Base-by-base conservation (phyloP, 1,140 invertebrate species). In the Cydia amplana region DNA sequence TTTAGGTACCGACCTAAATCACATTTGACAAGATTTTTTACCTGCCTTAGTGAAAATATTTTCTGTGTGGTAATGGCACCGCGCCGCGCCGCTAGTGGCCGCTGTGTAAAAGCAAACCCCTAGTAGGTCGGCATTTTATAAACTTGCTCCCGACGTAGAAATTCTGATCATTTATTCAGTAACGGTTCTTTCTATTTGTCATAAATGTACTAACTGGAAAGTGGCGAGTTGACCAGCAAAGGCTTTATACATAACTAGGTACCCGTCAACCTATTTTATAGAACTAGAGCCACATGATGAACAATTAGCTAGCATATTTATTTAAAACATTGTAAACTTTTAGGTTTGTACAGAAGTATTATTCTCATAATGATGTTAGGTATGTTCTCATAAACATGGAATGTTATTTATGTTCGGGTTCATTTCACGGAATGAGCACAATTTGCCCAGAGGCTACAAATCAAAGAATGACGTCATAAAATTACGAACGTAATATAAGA, bases 391-490 rank as follows among this genome's bases (percentile, higher is more conserved):
- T 60, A 60, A 60, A 23, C 18, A 23, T 51, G 49, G 49, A 51
- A 51, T 51, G 49, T 51, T 51, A 51, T 51, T 51, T 51, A 51
- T 60, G 55, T 23, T 60, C 55, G 55, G 55, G 9, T 20, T 9
- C 55, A 60, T 60, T 60, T 60, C 55, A 12, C 55, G 55, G 55
- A 60, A 20, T 60, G 55, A 60, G 55, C 55, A 23, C 18, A 60
- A 60, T 60, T 7, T 60, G 55, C 55, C 55, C 55, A 23, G n/a
- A 20, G 55, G 55, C 55, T 60, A 6, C 55, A 60, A 60, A 60
- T 60, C 55, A 60, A 60, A 60, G 55, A 60, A 60, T 20, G 55
- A 60, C 55, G 23, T 60, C n/a, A 60, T 60, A 20, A 60, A 60
- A 60, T 60, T 10, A 60, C 55, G 55, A 10, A 20, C 55, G 7